Evolutionary conservation across 2,888 invertebrate species (phyloP).

Genomic region (Auanema sp.): DNA sequence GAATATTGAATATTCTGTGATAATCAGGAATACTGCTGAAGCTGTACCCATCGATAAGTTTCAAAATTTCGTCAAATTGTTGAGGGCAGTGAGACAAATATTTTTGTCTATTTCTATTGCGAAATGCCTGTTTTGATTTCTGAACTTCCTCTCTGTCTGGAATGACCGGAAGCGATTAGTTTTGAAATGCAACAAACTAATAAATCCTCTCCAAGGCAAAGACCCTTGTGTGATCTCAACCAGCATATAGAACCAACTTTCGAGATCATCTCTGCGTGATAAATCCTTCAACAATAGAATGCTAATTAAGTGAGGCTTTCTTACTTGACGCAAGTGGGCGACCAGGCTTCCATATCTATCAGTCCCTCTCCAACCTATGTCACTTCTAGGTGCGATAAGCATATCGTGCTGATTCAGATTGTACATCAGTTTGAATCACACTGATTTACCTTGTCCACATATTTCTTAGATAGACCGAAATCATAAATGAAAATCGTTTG

Average conservation of each 20-base stretch:
- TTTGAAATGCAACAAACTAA: conserved; percentile 26
- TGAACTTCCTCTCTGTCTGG: conserved; percentile 40
- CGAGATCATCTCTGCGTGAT: conserved; percentile 45
- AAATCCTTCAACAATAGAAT: conserved; percentile 30
- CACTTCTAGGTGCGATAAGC: conserved; percentile 39
- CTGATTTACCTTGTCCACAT: conserved; percentile 28
- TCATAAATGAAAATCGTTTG: conserved; percentile 45
- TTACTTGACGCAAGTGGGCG: conserved; percentile 28
- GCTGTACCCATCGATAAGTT: conserved; percentile 40
- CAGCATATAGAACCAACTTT: conserved; percentile 53
- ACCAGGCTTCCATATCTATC: conserved; percentile 48
- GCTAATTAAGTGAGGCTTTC: background rate
- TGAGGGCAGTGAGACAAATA: conserved; percentile 44
- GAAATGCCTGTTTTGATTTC: conserved; percentile 35
- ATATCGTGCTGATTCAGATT: conserved; percentile 25
- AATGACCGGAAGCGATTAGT: too few species aligned
- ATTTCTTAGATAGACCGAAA: conserved; percentile 47
- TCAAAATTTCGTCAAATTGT: conserved; percentile 40
- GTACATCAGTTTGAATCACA: too few species aligned
- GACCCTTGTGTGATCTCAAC: conserved; percentile 47
- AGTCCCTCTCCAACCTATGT: conserved; percentile 57
- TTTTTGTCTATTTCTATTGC: conserved; percentile 26
- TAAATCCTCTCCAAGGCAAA: conserved; percentile 49
- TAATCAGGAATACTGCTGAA: conserved; percentile 50
- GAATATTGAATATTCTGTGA: conserved; percentile 31